Evolutionary conservation across 2,888 invertebrate species (phyloP).

Genomic region (Chalcosyrphus nemorum): DNA sequence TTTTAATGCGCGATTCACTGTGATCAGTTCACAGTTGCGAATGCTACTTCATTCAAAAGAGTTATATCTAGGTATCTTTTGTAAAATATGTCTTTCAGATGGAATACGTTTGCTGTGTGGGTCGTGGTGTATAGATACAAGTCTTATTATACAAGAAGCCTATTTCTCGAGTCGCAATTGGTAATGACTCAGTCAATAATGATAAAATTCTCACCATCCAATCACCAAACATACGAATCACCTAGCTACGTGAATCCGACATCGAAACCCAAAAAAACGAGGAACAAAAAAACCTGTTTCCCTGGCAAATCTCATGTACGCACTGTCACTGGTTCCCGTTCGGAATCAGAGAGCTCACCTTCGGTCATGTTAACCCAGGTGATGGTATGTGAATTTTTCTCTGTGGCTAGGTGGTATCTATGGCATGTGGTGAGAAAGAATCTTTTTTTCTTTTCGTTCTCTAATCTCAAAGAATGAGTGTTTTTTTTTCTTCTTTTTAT

Average conservation of each 20-base stretch:
- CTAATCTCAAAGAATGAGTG: constrained; percentile 13
- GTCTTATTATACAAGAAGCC: no score
- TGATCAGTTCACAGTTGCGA: no score
- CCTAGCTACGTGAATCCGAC: neutral
- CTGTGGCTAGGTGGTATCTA: constrained; percentile 31
- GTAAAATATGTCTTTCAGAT: no score
- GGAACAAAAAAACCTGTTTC: constrained; percentile 28
- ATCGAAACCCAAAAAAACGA: neutral
- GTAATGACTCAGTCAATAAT: no score
- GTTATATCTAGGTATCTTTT: no score
- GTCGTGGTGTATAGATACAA: no score
- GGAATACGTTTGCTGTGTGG: no score
- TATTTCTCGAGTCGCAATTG: no score
- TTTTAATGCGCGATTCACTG: no score
- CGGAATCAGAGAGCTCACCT: constrained; percentile 56
- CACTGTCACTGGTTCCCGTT: constrained; percentile 36
- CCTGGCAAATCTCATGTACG: constrained; percentile 16
- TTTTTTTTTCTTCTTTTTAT: constrained; percentile 12
- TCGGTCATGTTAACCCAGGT: constrained; percentile 62
- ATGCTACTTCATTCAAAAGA: no score
- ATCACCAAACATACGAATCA: neutral
- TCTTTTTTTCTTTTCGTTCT: neutral
- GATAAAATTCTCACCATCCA: neutral
- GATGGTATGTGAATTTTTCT: constrained; percentile 59
- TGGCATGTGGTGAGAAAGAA: constrained; percentile 27